Percentiles rank a stretch among this genome's conserved stretches.
Conservation (phyloP, 2,888 invertebrate genomes). For the Embidobia sp. region DNA sequence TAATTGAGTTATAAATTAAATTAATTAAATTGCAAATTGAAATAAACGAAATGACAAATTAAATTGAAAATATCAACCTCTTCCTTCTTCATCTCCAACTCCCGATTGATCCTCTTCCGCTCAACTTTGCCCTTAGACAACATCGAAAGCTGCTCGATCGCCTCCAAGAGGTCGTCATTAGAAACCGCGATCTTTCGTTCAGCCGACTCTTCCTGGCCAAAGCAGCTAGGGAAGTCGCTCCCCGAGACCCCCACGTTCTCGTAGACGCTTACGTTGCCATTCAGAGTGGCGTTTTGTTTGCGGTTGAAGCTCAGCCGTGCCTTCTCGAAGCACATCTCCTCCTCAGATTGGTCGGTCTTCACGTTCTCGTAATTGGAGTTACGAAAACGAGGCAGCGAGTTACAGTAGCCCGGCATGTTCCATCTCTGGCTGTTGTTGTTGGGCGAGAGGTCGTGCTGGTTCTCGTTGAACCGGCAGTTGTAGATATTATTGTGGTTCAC, state of each 20-base stretch:
- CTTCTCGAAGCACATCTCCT: slow-evolving; percentile 66
- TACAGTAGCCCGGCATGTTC: slow-evolving; percentile 69
- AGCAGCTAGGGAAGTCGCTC: slow-evolving; percentile 66
- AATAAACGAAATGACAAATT: neutral
- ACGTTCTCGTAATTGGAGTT: slow-evolving; percentile 76
- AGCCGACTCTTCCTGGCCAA: slow-evolving; percentile 77
- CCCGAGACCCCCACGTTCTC: slow-evolving; percentile 72
- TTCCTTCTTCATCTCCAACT: slow-evolving; percentile 76
- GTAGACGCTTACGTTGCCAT: slow-evolving; percentile 72
- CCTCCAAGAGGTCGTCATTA: slow-evolving; percentile 81
- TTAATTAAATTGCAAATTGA: no score
- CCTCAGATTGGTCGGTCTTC: slow-evolving; percentile 60
- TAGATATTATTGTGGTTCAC: slow-evolving; percentile 50
- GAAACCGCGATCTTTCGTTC: slow-evolving; percentile 82
- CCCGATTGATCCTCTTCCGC: slow-evolving; percentile 76
- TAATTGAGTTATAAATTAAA: no score
- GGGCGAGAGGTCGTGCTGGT: slow-evolving; percentile 64
- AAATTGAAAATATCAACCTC: slow-evolving; percentile 64
- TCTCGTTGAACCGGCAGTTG: slow-evolving; percentile 43
- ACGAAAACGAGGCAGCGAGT: slow-evolving; percentile 71
- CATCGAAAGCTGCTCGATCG: slow-evolving; percentile 81
- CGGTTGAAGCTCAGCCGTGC: slow-evolving; percentile 21
- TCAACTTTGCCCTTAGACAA: slow-evolving; percentile 75
- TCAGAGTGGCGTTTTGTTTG: slow-evolving; percentile 66
- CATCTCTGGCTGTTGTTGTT: slow-evolving; percentile 74